Evolutionary conservation across 2,113 vertebrate genomes (phyloP).

Genomic region (Ammodramus savannarum): DNA sequence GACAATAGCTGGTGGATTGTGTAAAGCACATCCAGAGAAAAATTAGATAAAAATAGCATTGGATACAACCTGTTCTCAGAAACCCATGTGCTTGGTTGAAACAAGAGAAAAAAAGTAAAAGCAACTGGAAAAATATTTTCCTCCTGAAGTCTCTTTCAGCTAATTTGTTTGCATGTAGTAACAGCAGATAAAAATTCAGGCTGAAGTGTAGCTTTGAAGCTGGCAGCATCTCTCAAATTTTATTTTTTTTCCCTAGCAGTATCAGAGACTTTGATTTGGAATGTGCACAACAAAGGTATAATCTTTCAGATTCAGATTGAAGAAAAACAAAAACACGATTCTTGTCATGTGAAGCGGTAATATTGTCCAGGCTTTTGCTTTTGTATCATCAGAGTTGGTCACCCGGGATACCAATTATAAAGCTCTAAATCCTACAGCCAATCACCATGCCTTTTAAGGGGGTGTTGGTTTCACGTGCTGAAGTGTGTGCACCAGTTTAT

Average conservation of each 20-base stretch:
- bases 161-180: background rate
- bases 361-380: conserved; percentile 33
- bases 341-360: background rate
- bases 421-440: conserved; percentile 48
- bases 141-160: background rate
- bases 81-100: background rate
- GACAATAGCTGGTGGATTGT: background rate
- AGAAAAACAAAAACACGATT: background rate
- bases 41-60: background rate
- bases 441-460: conserved; percentile 35
- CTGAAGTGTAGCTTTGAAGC: conserved; percentile 7
- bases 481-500: conserved; percentile 53
- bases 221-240: background rate
- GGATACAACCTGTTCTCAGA: background rate
- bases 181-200: background rate
- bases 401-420: conserved; percentile 53
- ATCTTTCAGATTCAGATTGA: conserved; percentile 31
- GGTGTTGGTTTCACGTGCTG: conserved; percentile 56
- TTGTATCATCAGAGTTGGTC: conserved; percentile 46
- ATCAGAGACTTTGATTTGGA: conserved; percentile 24
- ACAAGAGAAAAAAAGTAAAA: background rate
- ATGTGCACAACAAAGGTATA: background rate
- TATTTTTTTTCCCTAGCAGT: background rate
- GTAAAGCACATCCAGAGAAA: background rate
- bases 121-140: background rate